These are phyloP conservation scores for Tetragnatha montana DNA, from an alignment of 2,888 invertebrate genomes.

Conservation along the genomic window DNA sequence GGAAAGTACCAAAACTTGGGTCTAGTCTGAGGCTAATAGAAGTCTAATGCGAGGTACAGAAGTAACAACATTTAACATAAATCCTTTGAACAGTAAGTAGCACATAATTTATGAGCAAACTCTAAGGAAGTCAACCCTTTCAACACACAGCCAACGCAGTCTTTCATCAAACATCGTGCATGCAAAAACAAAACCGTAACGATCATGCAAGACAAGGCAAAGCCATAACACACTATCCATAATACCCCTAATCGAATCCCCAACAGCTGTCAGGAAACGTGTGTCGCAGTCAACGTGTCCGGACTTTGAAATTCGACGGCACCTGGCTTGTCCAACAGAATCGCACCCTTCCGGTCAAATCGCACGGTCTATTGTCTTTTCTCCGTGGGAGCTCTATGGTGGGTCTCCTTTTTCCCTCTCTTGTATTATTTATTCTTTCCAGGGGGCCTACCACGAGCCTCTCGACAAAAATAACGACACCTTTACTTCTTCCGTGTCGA, in stretches of 20 bases:
- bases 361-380: not conserved
- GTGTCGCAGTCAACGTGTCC: not conserved
- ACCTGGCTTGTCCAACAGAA: not conserved
- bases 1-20: no score
- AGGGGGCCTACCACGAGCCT: no score
- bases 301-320: not conserved
- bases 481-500: no score
- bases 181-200: not conserved
- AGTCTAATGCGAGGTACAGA: no score
- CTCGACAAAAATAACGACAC: no score
- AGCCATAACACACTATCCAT: not conserved
- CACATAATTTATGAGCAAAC: no score
- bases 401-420: slow-evolving; percentile 5
- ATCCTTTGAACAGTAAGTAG: no score
- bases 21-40: no score
- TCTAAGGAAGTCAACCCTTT: not conserved
- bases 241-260: slow-evolving; percentile 17
- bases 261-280: slow-evolving; percentile 18
- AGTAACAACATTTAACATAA: no score
- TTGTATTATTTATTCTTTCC: not conserved
- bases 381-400: no score
- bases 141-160: not conserved
- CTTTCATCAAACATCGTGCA: not conserved
- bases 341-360: slow-evolving; percentile 27
- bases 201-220: not conserved